Evolutionary conservation across 2,113 vertebrate genomes (phyloP), one percentile per base, ranked within the genome.

Genomic region (Equus przewalskii): DNA sequence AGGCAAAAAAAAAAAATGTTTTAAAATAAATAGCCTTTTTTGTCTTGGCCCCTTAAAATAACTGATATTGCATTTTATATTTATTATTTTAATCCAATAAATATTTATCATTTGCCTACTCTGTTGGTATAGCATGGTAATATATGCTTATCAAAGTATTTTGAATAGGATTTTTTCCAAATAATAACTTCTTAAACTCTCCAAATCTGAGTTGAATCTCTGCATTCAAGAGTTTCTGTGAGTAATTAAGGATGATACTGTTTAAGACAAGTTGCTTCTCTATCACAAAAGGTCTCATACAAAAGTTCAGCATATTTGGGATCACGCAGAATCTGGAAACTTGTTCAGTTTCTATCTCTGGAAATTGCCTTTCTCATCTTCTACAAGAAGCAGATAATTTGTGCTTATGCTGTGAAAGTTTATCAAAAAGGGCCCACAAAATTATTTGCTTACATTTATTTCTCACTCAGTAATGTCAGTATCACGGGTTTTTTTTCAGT

Each of bases 81-180:
- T 62, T 86, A 51, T 87, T 69, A 89, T 82, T 65, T 90, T 41
- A 87, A 93, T 67, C 36, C 24, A 85, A 49, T 62, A 82, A 78
- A 30, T 64, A 90, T 60, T 70, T 86, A 65, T 51, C 24, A 88
- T 69, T 60, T 90, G 14, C 51, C 56, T 80, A 30, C 19, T 49
- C 7, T 64, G 9, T 90, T 41, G 36, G 9, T 36, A 56, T 60
- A 78, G 3, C 56, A 76, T 51, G 51, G 51, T 75, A 56, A 44
- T 92, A 69, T 10, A 19, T 21, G 15, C 4, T 91, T 95, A 54
- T 69, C 11, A 70, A 72, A 78, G 26, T 94, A 87, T 93, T 95
- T 28, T 88, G 49, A 72, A 70, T 76, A 49, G 54, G n/a, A 49
- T 8, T 64, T 97, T 95, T 81, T 82, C 76, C 54, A 92, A 96